phyloP scores from a whole-genome alignment of 2,888 invertebrate species.

The Agapostemon virescens region DNA sequence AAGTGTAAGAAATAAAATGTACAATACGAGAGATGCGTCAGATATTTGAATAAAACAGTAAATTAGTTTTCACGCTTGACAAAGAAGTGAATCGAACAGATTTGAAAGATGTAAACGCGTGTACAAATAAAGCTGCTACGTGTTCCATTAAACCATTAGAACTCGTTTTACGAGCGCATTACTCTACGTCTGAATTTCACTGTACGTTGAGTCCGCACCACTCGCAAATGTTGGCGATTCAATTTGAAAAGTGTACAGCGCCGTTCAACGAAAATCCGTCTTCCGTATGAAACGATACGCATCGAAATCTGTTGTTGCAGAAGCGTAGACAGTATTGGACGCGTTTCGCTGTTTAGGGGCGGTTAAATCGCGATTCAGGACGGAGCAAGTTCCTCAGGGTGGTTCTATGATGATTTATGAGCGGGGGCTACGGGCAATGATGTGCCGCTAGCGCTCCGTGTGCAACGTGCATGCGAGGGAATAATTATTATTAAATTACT shows the following conservation, averaged over 20 bases:
- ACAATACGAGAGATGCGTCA: too few relatives aligned
- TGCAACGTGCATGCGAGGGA: conserved; percentile 45
- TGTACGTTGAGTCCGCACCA: neutral
- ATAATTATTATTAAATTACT: conserved; percentile 70
- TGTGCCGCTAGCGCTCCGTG: conserved; percentile 38
- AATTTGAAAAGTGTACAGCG: neutral
- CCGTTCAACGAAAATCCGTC: neutral
- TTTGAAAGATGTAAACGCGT: too few relatives aligned
- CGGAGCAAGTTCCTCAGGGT: conserved; percentile 35
- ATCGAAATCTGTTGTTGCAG: neutral
- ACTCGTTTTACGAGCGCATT: neutral
- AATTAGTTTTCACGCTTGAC: too few relatives aligned
- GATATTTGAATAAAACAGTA: too few relatives aligned
- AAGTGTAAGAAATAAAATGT: too few relatives aligned
- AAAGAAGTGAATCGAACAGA: too few relatives aligned
- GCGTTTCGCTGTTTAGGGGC: conserved; percentile 31
- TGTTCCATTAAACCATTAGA: neutral
- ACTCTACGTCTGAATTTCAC: neutral
- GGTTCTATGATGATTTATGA: conserved; percentile 59
- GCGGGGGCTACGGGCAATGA: conserved; percentile 38
- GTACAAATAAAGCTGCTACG: too few relatives aligned
- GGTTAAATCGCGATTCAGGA: conserved; percentile 58
- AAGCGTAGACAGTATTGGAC: conserved; percentile 10
- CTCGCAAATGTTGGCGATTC: neutral
- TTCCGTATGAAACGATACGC: neutral